phyloP scores from a whole-genome alignment of 2,113 vertebrate genomes.

The Emydura subglobosa region DNA sequence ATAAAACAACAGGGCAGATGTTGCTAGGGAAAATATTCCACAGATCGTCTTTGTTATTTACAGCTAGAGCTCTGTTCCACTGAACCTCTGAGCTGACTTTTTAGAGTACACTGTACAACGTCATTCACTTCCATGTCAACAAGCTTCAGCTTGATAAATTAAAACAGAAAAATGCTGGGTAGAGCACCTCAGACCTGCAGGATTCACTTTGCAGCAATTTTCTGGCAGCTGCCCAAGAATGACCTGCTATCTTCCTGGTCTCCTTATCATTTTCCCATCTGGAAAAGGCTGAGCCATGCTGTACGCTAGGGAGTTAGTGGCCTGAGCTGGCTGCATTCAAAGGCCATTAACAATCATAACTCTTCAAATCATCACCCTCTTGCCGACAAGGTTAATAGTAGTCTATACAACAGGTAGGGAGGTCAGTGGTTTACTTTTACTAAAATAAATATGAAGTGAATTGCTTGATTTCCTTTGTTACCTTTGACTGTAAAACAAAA shows the following conservation, averaged over 20 bases:
- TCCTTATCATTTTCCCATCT: slow-evolving; percentile 66
- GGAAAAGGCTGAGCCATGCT: slow-evolving; percentile 64
- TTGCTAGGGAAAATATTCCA: background rate
- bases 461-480: slow-evolving; percentile 44
- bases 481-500: background rate
- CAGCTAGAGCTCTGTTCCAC: slow-evolving; percentile 35
- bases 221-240: slow-evolving; percentile 70
- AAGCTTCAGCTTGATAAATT: slow-evolving; percentile 78
- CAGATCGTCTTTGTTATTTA: slow-evolving; percentile 58
- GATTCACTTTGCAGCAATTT: slow-evolving; percentile 75
- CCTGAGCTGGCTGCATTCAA: slow-evolving; percentile 66
- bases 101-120: slow-evolving; percentile 66
- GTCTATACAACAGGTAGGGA: slow-evolving; percentile 39
- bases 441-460: slow-evolving; percentile 53
- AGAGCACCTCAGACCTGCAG: slow-evolving; percentile 23
- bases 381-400: slow-evolving; percentile 66
- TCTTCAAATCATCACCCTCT: slow-evolving; percentile 69
- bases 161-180: slow-evolving; percentile 70
- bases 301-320: slow-evolving; percentile 54
- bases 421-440: slow-evolving; percentile 56
- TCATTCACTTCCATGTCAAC: slow-evolving; percentile 77
- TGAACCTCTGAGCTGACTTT: slow-evolving; percentile 69
- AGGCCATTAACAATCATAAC: slow-evolving; percentile 75
- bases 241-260: slow-evolving; percentile 60
- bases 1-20: slow-evolving; percentile 48